Evolutionary conservation across 1,140 invertebrate species (phyloP).

Genomic region (Drusus annulatus): DNA sequence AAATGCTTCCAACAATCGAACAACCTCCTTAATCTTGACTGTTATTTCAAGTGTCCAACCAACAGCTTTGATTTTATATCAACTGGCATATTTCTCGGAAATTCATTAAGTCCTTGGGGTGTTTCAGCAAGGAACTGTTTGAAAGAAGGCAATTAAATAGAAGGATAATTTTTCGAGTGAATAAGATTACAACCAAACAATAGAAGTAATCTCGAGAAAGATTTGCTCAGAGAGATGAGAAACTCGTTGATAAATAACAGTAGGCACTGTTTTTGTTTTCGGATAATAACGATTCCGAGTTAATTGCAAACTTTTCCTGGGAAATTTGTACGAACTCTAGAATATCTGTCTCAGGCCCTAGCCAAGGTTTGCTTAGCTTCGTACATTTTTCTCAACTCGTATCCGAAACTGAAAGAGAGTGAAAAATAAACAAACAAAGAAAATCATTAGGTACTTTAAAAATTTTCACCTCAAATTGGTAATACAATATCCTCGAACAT

Average conservation of each 20-base stretch:
- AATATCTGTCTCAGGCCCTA: no score
- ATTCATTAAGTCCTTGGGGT: background rate
- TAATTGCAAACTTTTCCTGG: slow-evolving; percentile 25
- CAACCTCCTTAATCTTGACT: no score
- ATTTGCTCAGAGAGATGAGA: slow-evolving; percentile 27
- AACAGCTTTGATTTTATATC: background rate
- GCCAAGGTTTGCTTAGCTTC: background rate
- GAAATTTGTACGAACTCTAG: background rate
- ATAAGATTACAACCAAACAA: slow-evolving; percentile 34
- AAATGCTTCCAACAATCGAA: no score
- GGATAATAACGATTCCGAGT: slow-evolving; percentile 25
- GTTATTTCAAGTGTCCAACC: no score
- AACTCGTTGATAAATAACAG: slow-evolving; percentile 27
- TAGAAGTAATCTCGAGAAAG: slow-evolving; percentile 32
- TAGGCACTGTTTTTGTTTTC: slow-evolving; percentile 30
- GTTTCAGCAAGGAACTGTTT: background rate
- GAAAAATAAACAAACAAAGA: slow-evolving; percentile 32
- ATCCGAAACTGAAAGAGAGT: background rate
- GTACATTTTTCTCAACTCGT: background rate
- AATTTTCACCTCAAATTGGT: background rate
- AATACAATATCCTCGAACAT: no score
- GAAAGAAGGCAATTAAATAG: slow-evolving; percentile 27
- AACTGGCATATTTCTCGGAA: background rate
- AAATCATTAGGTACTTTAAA: slow-evolving; percentile 17
- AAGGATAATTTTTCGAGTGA: slow-evolving; percentile 33